Evolutionary conservation across 2,888 invertebrate species (phyloP), one percentile per base, ranked within the genome.

Genomic region (Acleris cristana): DNA sequence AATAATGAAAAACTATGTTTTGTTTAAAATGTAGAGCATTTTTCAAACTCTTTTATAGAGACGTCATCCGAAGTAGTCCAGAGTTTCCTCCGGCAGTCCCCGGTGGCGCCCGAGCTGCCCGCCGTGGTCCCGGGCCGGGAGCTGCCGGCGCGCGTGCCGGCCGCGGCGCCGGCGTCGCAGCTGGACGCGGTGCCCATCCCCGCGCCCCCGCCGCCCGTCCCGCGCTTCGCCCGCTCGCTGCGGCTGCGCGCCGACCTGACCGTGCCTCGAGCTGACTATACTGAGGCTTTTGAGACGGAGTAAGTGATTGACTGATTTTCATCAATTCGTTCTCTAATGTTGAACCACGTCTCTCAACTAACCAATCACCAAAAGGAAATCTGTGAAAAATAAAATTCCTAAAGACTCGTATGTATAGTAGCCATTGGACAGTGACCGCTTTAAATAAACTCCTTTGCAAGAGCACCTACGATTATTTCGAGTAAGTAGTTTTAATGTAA

Each of bases 231-330:
- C 58, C 79, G 79, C 59, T 81, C 87, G 45, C 70, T 86, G 65
- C 64, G 73, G 68, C 53, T 90, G 55, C 80, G 80, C 45, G 88
- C 79, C 6, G 77, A 77, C 69, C 79, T 89, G 48, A 83, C 82
- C 19, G 88, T 86, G 57, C 82, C 80, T 16, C 79, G 80, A 62
- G 83, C 89, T 14, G 88, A 81, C 71, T 89, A 83, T 74, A 83
- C 87, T 2, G 89, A 89, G 70, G 75, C 80, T 2, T 89, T 87
- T 73, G 77, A 81, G 12, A 76, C 81, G 2, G 82, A 87, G 88
- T 87, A 69, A 54, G 78, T 70, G 23, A 3, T 34, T 34, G 12
- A 1, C 34, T 3, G 26, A 23, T 14, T 56, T 48, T 48, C 6
- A 45, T 55, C 2, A 8, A 23, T 30, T 34, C 4, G 30, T 44